Evolutionary conservation across 2,888 invertebrate species (phyloP).

Genomic region (Bugulina stolonifera): DNA sequence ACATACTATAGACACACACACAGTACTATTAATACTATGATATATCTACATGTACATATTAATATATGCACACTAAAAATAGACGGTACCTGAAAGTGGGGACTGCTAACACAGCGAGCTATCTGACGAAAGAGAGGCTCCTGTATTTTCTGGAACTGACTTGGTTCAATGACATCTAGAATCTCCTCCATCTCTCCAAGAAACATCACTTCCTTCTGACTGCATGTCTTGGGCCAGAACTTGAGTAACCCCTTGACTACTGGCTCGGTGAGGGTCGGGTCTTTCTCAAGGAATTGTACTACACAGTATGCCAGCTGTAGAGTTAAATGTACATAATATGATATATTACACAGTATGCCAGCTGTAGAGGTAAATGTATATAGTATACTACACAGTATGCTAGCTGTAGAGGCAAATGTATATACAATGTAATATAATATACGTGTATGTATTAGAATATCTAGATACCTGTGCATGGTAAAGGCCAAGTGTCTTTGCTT

Average conservation of each 20-base stretch:
- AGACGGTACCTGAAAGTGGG: constrained; percentile 96
- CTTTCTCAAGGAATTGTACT: constrained; percentile 96
- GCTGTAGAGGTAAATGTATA: constrained; percentile 25
- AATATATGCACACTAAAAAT: too few relatives aligned
- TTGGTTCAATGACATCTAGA: constrained; percentile 95
- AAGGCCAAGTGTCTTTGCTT: constrained; percentile 88
- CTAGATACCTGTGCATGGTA: constrained; percentile 82
- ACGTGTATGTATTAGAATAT: too few relatives aligned
- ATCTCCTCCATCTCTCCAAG: constrained; percentile 98
- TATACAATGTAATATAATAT: too few relatives aligned
- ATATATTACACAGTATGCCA: too few relatives aligned
- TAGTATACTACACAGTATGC: too few relatives aligned
- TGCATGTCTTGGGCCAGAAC: constrained; percentile 98
- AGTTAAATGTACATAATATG: background rate
- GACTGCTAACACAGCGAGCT: constrained; percentile 94
- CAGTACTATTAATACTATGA: too few relatives aligned
- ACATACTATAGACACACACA: too few relatives aligned
- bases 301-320: constrained; percentile 92
- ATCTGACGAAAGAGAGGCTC: constrained; percentile 91
- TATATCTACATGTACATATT: too few relatives aligned
- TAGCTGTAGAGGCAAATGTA: too few relatives aligned
- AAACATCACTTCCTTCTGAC: constrained; percentile 97
- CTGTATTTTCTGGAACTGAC: constrained; percentile 95
- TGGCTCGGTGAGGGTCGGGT: constrained; percentile 87
- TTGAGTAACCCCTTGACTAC: constrained; percentile 85